Percentiles rank a stretch among this genome's conserved stretches.
phyloP scores from a whole-genome alignment of 2,888 invertebrate species.

The Drosophila stalkeri region DNA sequence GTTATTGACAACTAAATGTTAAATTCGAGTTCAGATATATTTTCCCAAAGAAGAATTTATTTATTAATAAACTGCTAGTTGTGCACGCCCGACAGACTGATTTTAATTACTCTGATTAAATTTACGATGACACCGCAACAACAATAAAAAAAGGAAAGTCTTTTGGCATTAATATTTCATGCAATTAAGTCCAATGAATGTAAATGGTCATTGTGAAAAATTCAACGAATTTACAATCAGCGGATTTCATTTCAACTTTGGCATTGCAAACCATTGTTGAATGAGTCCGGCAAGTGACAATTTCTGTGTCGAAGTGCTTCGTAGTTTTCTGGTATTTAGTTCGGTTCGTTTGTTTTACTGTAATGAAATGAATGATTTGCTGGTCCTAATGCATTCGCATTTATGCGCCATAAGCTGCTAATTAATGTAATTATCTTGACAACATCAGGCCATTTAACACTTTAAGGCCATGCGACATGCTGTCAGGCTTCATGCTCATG shows the following conservation, averaged over 20 bases:
- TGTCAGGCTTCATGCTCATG: not conserved
- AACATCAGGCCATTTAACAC: constrained; percentile 48
- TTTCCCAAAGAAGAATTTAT: not conserved
- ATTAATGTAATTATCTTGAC: constrained; percentile 62
- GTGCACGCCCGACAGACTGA: not conserved
- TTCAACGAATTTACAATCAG: constrained; percentile 4
- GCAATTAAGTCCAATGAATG: constrained; percentile 12
- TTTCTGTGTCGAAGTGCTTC: too few species aligned
- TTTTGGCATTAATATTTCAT: constrained; percentile 7
- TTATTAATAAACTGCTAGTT: not conserved
- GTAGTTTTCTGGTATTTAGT: not conserved
- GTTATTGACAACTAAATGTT: not conserved
- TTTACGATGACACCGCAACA: constrained; percentile 5
- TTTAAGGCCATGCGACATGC: constrained; percentile 33
- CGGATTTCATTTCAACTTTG: constrained; percentile 2
- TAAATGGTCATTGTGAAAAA: constrained; percentile 6
- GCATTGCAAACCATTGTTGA: not conserved
- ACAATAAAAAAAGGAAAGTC: not conserved
- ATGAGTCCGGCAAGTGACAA: not conserved
- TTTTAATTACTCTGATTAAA: constrained; percentile 3
- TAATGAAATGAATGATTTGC: not conserved
- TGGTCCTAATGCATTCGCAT: constrained; percentile 1
- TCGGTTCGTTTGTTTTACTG: not conserved
- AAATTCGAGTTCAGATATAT: not conserved
- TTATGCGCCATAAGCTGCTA: constrained; percentile 20